A percentile compares a stretch with the other conserved stretches of the same genome.
Conservation (phyloP, 2,888 invertebrate genomes). For the Diarsia rubi region DNA sequence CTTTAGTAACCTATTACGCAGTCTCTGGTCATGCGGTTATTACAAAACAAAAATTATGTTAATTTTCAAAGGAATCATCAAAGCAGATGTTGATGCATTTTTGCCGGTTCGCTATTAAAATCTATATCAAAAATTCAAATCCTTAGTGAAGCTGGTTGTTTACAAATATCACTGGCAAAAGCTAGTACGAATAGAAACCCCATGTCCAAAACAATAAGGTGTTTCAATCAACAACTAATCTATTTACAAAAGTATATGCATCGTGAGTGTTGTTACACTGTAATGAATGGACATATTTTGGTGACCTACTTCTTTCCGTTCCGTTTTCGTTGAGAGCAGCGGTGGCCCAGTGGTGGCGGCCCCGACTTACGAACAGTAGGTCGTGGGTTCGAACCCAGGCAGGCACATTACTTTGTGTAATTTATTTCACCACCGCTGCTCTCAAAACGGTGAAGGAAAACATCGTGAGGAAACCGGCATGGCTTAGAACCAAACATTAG, state of each 20-base stretch:
- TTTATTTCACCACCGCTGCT: too few relatives aligned
- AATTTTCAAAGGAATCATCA: neutral
- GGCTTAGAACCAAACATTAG: too few relatives aligned
- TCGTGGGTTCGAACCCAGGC: too few relatives aligned
- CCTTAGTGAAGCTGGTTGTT: neutral
- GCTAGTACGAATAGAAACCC: conserved; percentile 2
- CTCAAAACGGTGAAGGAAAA: too few relatives aligned
- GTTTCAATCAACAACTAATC: conserved; percentile 1
- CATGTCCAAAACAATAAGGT: neutral
- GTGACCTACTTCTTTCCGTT: conserved; percentile 36
- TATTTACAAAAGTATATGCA: conserved; percentile 16
- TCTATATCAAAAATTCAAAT: neutral
- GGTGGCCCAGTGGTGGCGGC: too few relatives aligned
- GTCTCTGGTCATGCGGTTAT: neutral
- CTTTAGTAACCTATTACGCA: neutral
- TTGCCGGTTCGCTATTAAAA: too few relatives aligned
- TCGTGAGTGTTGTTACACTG: conserved; percentile 1
- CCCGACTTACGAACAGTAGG: too few relatives aligned
- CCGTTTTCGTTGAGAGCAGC: too few relatives aligned
- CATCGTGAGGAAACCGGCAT: too few relatives aligned
- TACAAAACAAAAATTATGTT: neutral
- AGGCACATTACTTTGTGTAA: too few relatives aligned
- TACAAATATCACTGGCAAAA: neutral
- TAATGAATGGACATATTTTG: conserved; percentile 31
- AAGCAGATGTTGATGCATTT: neutral